Conservation (phyloP, 2,888 invertebrate genomes). For the Plebejus argus region DNA sequence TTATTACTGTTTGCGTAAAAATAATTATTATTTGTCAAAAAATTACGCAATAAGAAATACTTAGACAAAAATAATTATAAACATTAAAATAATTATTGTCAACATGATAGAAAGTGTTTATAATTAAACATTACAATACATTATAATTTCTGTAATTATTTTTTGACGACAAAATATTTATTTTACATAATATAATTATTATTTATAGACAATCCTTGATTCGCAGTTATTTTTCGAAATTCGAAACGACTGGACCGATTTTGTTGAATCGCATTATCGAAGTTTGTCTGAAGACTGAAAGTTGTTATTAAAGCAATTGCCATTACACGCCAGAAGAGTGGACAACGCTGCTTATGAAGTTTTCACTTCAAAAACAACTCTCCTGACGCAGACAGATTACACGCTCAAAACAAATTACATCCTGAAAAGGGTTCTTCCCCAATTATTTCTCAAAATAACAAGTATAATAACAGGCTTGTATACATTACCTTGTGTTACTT, state of each 20-base stretch:
- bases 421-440: not conserved
- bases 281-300: too few relatives aligned
- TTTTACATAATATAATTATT: not conserved
- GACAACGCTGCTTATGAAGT: too few relatives aligned
- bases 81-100: constrained; percentile 1
- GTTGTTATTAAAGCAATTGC: too few relatives aligned
- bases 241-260: too few relatives aligned
- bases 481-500: not conserved
- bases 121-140: not conserved
- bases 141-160: not conserved
- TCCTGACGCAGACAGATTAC: too few relatives aligned
- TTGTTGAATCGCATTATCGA: too few relatives aligned
- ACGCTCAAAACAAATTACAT: not conserved
- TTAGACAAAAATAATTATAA: not conserved
- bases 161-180: not conserved
- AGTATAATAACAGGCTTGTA: not conserved
- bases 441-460: not conserved
- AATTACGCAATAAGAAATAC: not conserved
- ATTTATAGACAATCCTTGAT: too few relatives aligned
- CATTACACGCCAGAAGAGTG: too few relatives aligned
- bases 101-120: not conserved
- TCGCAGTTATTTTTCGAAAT: too few relatives aligned
- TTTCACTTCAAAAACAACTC: too few relatives aligned
- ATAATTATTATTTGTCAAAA: not conserved
- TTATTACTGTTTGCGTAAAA: not conserved